These are phyloP conservation scores for Salticus scenicus DNA, from an alignment of 2,888 invertebrate genomes.

Conservation along the genomic window DNA sequence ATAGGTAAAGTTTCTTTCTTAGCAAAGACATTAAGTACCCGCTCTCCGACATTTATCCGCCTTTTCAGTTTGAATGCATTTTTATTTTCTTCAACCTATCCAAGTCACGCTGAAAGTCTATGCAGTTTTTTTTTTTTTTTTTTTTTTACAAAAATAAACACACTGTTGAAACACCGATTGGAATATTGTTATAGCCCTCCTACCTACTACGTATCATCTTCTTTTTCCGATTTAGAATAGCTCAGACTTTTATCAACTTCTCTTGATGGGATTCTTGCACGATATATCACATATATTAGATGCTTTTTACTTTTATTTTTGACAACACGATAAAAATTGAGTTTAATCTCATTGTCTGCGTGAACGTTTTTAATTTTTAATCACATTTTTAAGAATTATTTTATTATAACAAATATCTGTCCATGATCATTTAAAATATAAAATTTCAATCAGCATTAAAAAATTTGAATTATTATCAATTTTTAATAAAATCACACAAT, in stretches of 20 bases:
- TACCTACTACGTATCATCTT: conserved; percentile 7
- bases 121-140: no score
- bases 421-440: no score
- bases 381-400: no score
- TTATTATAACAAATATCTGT: no score
- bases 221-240: conserved; percentile 35
- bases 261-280: conserved; percentile 56
- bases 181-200: conserved; percentile 49
- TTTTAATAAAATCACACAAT: no score
- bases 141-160: conserved; percentile 31
- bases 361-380: no score
- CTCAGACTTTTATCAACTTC: conserved; percentile 57
- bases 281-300: conserved; percentile 7
- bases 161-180: conserved; percentile 22
- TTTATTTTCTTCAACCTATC: conserved; percentile 35
- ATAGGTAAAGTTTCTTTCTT: conserved; percentile 46
- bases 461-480: no score
- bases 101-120: conserved; percentile 53
- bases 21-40: conserved; percentile 56
- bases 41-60: conserved; percentile 54
- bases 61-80: conserved; percentile 42
- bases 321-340: no score
- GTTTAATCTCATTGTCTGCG: no score
- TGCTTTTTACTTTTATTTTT: background rate
- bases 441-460: no score